Evolutionary conservation across 2,113 vertebrate genomes (phyloP), one percentile per base, ranked within the genome.

Genomic region (Sylvilagus bachmani): DNA sequence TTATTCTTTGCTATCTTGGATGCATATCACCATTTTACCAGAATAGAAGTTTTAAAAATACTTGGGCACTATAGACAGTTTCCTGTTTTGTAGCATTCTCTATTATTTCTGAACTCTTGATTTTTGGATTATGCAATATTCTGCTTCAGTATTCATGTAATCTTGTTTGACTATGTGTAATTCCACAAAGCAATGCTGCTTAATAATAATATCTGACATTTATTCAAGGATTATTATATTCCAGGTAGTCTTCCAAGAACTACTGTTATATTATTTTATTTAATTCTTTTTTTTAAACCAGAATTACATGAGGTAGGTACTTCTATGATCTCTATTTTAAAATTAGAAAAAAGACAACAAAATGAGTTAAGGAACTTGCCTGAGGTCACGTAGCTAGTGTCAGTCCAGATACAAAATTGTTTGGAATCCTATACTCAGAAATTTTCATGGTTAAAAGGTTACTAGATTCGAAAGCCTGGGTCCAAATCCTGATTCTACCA

Each of bases 71-170:
- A 4, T 81, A 44, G 29, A 13, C 29, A 61, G 13, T 85, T 81
- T 79, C 14, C 3, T 91, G 19, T 78, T 81, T 90, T 80, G 64
- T 58, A 89, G 53, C 71, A 27, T 67, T 86, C 44, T 49, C 21
- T 1, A 36, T 38, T 92, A 83, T 82, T 92, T 94, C 49, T 92
- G 66, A 92, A 70, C 58, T 86, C 36, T 84, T 89, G 31, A 4
- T 6, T 96, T 95, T 85, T n/a, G 64, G 31, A 66, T 88, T 78
- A 17, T 86, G 19, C 6, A 73, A 10, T 31, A 71, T 36, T 79
- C 21, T 93, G 49, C 14, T 55, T 70, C 86, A 71, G 13, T 31
- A 5, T 64, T 53, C 51, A 53, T 86, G 73, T 44, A 61, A 49
- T 66, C 6, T n/a, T 33, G 31, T 86, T 17, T 58, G 55, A 44